These are phyloP conservation scores for Rhagologus leucostigma DNA, from an alignment of 2,113 vertebrate species.

Conservation along the genomic window DNA sequence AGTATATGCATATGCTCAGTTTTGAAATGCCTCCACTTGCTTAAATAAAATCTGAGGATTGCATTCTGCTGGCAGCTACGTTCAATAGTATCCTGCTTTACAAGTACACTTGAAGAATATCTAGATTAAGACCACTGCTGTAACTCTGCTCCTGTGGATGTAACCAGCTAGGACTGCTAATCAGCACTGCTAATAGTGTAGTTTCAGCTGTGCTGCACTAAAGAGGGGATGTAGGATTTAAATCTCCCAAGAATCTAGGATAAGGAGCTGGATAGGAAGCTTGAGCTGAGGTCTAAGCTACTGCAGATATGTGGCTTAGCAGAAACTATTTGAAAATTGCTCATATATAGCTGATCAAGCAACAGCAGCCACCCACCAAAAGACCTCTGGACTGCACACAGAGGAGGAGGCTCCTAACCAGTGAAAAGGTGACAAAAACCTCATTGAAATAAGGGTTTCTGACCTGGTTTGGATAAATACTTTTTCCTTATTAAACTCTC, in stretches of 20 bases:
- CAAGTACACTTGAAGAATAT: not conserved
- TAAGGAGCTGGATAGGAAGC: slow-evolving; percentile 3
- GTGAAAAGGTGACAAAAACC: not conserved
- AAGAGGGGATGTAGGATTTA: not conserved
- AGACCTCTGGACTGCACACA: not conserved
- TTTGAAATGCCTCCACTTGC: not conserved
- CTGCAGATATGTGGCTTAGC: not conserved
- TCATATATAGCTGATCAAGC: not conserved
- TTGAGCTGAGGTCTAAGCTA: not conserved
- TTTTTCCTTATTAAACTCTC: not conserved
- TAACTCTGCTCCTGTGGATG: not conserved
- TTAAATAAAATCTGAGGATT: not conserved
- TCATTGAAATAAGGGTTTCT: not conserved
- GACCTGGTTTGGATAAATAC: not conserved
- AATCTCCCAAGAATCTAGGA: slow-evolving; percentile 1
- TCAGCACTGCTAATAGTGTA: not conserved
- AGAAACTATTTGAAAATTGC: not conserved
- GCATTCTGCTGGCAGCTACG: not conserved
- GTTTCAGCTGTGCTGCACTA: not conserved
- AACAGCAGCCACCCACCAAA: not conserved
- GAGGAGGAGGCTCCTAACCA: not conserved
- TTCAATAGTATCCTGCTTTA: not conserved
- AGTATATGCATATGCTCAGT: not conserved
- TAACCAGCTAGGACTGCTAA: not conserved
- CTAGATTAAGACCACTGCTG: not conserved